Conservation (phyloP, 2,113 vertebrate species). For the Puntigrus tetrazona region DNA sequence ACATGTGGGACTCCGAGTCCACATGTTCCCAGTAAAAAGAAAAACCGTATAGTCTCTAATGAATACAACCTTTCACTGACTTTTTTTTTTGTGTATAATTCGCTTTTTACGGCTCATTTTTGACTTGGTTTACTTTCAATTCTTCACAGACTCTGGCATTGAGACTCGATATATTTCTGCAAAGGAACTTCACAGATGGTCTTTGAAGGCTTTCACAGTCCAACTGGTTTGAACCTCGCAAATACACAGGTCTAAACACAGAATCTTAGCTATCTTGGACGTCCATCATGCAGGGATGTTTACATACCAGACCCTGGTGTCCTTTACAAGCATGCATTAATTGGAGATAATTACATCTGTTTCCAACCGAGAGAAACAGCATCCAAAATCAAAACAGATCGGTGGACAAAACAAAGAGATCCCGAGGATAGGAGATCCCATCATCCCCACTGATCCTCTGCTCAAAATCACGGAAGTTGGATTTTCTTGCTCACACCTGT, state of each 20-base stretch:
- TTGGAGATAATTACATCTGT: conserved; percentile 37
- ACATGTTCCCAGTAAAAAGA: conserved; percentile 52
- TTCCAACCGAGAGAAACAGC: conserved; percentile 32
- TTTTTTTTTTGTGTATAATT: conserved; percentile 8
- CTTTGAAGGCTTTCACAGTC: conserved; percentile 55
- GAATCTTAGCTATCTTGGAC: conserved; percentile 27
- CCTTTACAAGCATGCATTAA: conserved; percentile 50
- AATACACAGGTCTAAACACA: conserved; percentile 70
- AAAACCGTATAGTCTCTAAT: conserved; percentile 48
- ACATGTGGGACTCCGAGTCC: conserved; percentile 44
- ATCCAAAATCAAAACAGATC: conserved; percentile 32
- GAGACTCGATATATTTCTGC: too few species aligned
- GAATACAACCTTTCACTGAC: conserved; percentile 16
- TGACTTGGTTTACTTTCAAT: conserved; percentile 38
- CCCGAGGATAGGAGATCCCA: conserved; percentile 28
- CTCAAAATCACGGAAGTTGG: conserved; percentile 20
- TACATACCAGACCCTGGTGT: conserved; percentile 45
- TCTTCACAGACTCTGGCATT: conserved; percentile 34
- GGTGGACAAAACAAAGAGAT: conserved; percentile 38
- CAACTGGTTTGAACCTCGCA: conserved; percentile 36
- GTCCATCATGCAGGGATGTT: conserved; percentile 34
- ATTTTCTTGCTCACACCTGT: conserved; percentile 43
- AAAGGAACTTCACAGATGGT: conserved; percentile 66
- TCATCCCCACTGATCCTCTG: background rate
- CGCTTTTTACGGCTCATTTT: conserved; percentile 36